These are phyloP conservation scores for Coregonus ussuriensis DNA, from an alignment of 2,797 vertebrate genomes.

Conservation along the genomic window DNA sequence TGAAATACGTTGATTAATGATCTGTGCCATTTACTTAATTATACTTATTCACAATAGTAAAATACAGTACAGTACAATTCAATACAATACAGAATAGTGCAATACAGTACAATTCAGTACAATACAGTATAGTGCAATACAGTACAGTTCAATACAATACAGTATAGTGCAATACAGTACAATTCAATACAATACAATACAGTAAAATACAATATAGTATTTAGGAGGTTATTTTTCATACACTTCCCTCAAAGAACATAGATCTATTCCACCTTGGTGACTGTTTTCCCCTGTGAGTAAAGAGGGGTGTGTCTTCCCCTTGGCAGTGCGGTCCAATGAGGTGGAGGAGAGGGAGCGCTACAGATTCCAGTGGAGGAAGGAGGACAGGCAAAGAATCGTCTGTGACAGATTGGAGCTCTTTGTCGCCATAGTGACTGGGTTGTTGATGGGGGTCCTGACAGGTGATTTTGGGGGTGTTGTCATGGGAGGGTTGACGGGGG, in stretches of 20 bases:
- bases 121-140: too few species aligned
- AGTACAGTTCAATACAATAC: too few species aligned
- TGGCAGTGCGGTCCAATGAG: neutral
- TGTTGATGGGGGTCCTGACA: neutral
- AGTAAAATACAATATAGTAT: neutral
- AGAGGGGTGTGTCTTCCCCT: conserved; percentile 15
- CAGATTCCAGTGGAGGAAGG: conserved; percentile 15
- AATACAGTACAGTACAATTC: neutral
- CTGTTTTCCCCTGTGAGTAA: neutral
- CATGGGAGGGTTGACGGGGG: neutral
- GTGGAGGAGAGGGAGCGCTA: conserved; percentile 7
- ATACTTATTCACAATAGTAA: too few species aligned
- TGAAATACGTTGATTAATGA: too few species aligned
- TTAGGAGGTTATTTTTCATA: neutral
- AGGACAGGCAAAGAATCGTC: conserved; percentile 11
- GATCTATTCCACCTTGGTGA: too few species aligned
- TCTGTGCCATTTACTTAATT: too few species aligned
- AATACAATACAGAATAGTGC: neutral
- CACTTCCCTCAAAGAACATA: too few species aligned
- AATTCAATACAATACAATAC: neutral
- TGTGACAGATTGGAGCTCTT: conserved; percentile 9
- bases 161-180: too few species aligned
- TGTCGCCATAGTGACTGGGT: neutral
- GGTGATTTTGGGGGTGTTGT: neutral
- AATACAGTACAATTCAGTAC: too few species aligned